Base-by-base conservation (phyloP, 2,797 vertebrate genomes). In the Microctenopoma steveboyesi region DNA sequence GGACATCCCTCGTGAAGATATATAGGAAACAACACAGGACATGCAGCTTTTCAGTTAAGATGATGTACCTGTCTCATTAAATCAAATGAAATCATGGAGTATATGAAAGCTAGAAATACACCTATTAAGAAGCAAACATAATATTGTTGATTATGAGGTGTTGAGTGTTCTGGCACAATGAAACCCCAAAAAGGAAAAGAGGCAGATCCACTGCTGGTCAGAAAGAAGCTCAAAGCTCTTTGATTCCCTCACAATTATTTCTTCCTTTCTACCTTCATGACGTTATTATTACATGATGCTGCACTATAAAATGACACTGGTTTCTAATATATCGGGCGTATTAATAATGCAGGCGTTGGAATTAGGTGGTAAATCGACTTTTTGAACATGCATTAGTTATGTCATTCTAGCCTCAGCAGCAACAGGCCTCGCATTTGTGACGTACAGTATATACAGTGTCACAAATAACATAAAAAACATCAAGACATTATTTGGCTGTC, bases 171-270 rank as follows among this genome's bases (percentile, higher is more conserved):
- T 53, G 53, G 22, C 49, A 57, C 6, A 64, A 16, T 47, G 22
- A 43, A n/a, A 81, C 18, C 57, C 78, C 51, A 72, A 82, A 71
- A 80, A 79, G 75, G 78, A 71, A 57, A n/a, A 49, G 47, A 76
- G 39, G 22, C 1, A n/a, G 66, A 35, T 15, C 67, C 39, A 11
- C 12, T 30, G 50, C 35, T 62, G 68, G 62, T 74, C 33, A 46
- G 53, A 65, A 15, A 5, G 16, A 3, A 42, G 40, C 39, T 63
- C 53, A 37, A 56, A 39, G 69, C 51, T 5, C 14, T 30, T 60
- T 56, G n/a, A 5, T n/a, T 27, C 30, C 15, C 7, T 15, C 28
- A 51, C n/a, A 35, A 56, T 11, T 11, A 12, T 39, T 53, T 56
- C 12, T 46, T 51, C 8, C 18, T 33, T 22, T 14, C 62, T 7